A percentile compares a stretch with the other conserved stretches of the same genome.
phyloP scores from a whole-genome alignment of 2,888 invertebrate genomes.

The Strigamia maritima region DNA sequence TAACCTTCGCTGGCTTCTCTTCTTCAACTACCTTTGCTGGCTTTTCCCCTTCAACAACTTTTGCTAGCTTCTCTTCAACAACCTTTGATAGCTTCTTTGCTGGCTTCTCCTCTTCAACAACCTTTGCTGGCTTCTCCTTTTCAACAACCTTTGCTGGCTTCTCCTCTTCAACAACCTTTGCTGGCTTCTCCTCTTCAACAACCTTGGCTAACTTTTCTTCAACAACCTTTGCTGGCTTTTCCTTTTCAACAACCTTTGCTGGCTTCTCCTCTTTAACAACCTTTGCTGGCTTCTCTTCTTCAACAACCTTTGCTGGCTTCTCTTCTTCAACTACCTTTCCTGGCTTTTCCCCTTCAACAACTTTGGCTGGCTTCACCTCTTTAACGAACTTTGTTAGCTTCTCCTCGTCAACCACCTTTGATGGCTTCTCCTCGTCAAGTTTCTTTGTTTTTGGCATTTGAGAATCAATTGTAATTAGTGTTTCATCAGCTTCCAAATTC shows the following conservation, averaged over 20 bases:
- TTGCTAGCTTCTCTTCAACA: not conserved
- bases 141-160: not conserved
- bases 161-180: not conserved
- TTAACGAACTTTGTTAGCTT: not conserved
- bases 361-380: not conserved
- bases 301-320: too few species aligned
- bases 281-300: not conserved
- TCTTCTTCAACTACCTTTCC: too few species aligned
- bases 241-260: constrained; percentile 16
- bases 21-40: not conserved
- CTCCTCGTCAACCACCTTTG: not conserved
- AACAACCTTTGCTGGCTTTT: not conserved
- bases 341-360: not conserved
- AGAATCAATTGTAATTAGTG: too few species aligned
- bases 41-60: not conserved
- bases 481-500: too few species aligned
- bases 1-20: not conserved
- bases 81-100: not conserved
- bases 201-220: too few species aligned
- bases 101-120: too few species aligned
- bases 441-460: too few species aligned
- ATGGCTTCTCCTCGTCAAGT: not conserved
- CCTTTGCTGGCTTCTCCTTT: not conserved
- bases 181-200: not conserved
- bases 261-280: not conserved